A percentile compares a stretch with the other conserved stretches of the same genome.
These are phyloP conservation scores for Alfaro cultratus DNA, from an alignment of 2,797 vertebrate genomes.

Conservation along the genomic window DNA sequence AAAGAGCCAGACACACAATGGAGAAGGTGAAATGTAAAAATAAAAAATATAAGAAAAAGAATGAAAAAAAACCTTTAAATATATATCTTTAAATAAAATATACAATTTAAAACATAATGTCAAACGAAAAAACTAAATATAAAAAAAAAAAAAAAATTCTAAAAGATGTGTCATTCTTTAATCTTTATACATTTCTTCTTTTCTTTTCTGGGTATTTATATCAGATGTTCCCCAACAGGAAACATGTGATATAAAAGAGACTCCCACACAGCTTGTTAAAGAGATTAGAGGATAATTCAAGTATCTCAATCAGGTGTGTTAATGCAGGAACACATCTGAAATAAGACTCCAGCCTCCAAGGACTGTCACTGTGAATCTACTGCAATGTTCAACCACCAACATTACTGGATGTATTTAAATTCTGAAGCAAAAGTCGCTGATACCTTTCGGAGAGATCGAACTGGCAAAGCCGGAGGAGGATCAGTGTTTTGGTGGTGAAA, in stretches of 20 bases:
- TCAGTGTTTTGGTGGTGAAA: conserved; percentile 96
- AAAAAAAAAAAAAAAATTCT: background rate
- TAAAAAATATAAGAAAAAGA: background rate
- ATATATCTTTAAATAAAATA: background rate
- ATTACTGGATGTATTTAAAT: background rate
- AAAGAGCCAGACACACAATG: background rate
- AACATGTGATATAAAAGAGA: background rate
- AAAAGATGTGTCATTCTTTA: background rate
- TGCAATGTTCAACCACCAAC: background rate
- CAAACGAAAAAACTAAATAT: background rate
- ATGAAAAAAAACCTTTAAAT: background rate
- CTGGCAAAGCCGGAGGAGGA: conserved; percentile 91
- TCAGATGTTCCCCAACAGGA: background rate
- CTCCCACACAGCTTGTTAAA: background rate
- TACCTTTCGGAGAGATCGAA: conserved; percentile 97
- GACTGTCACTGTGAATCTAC: background rate
- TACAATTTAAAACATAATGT: background rate
- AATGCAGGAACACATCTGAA: background rate
- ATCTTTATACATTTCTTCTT: background rate
- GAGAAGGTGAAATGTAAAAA: background rate
- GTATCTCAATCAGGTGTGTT: background rate
- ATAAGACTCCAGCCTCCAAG: background rate
- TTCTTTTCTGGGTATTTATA: background rate
- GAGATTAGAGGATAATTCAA: background rate
- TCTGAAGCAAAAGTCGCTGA: background rate